Evolutionary conservation across 2,797 vertebrate genomes (phyloP), one percentile per base, ranked within the genome.

Genomic region (Poeciliopsis turneri): DNA sequence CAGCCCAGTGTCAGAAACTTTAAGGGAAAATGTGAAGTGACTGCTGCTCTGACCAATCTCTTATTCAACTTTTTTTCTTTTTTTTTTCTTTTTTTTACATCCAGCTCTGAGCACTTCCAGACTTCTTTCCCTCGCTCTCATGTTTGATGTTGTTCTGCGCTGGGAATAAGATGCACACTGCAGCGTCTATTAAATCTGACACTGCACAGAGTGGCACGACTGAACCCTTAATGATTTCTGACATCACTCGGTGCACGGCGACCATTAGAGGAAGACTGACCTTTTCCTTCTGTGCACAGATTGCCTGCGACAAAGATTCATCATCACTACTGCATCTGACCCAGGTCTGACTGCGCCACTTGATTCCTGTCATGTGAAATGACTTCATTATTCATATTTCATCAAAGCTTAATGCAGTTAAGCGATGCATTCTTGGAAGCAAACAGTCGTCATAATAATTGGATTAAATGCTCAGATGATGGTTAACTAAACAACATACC

Each of bases 351-450:
- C 72, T 30, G 41, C 59, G 61, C 39, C 33, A 5, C 47, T 78
- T 80, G 66, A 84, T 80, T 80, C 15, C 28, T 72, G 77, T 88
- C 85, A 90, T 87, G 84, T 87, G 84, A 87, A 89, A 83, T 73
- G 30, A 8, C 75, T 76, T 84, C 28, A 73, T 46, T 76, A 41
- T 41, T 25, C 51, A 77, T 83, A 72, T 83, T 88, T 79, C 75
- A 85, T 78, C 77, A 82, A 76, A 71, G 33, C 49, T 53, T 85
- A 86, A 89, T 76, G 59, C 12, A 69, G 73, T 88, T 79, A 86
- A 72, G 76, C 82, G 76, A 73, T 55, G 57, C 72, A 74, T 77
- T 68, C 55, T 41, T 74, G 80, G n/a, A 86, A 84, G 81, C 80
- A 28, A 79, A 64, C 10, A n/a, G 47, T 45, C 5, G 66, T 79